Evolutionary conservation across 2,888 invertebrate species (phyloP).

Genomic region (Elgonia sp.): DNA sequence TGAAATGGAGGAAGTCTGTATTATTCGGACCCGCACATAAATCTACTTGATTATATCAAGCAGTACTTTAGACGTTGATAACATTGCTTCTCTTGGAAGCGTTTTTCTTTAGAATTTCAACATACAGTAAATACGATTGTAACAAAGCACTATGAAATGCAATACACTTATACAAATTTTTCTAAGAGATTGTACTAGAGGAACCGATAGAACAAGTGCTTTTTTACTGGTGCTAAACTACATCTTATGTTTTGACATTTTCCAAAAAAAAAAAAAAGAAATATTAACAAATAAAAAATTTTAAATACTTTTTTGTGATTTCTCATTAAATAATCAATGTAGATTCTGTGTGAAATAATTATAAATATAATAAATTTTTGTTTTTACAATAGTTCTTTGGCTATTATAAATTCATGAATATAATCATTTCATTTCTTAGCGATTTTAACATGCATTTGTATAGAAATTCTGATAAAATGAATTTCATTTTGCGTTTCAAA

Average conservation of each 20-base stretch:
- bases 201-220: not conserved
- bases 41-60: conserved; percentile 69
- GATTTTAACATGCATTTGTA: too few relatives aligned
- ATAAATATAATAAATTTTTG: too few relatives aligned
- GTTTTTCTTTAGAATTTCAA: conserved; percentile 60
- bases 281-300: too few relatives aligned
- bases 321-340: too few relatives aligned
- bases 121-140: conserved; percentile 55
- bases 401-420: too few relatives aligned
- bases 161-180: conserved; percentile 60
- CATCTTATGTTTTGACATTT: not conserved
- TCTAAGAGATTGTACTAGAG: conserved; percentile 19
- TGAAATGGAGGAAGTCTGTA: conserved; percentile 57
- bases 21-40: conserved; percentile 61
- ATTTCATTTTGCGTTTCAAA: too few relatives aligned
- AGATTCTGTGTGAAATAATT: too few relatives aligned
- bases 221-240: not conserved
- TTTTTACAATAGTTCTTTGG: too few relatives aligned
- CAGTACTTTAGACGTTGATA: conserved; percentile 66
- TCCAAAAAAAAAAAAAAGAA: not conserved
- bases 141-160: conserved; percentile 51
- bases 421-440: too few relatives aligned
- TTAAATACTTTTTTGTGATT: too few relatives aligned
- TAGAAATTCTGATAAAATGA: too few relatives aligned
- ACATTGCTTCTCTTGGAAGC: conserved; percentile 52